Conservation (phyloP, 2,888 invertebrate genomes). For the Aethes cnicana region DNA sequence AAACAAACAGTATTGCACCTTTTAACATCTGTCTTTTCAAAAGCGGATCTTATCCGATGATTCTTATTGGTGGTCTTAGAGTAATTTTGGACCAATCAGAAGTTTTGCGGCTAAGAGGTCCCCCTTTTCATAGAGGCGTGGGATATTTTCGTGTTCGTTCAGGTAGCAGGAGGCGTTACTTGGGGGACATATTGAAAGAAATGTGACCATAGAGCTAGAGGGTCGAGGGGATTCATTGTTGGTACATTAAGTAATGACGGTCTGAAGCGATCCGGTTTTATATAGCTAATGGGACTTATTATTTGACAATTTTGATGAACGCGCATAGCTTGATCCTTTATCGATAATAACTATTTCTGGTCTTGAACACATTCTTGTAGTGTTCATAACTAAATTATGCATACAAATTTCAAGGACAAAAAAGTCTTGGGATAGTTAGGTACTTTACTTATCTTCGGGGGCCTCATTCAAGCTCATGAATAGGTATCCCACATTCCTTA, state of each 20-base stretch:
- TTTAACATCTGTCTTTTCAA: constrained; percentile 7
- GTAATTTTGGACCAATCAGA: constrained; percentile 19
- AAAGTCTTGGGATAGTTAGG: no score
- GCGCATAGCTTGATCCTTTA: no score
- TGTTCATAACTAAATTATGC: no score
- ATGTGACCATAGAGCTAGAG: not conserved
- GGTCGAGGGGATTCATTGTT: constrained; percentile 1
- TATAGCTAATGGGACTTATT: not conserved
- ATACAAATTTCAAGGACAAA: no score
- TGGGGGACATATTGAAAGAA: constrained; percentile 13
- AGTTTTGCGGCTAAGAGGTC: not conserved
- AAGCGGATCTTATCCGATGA: constrained; percentile 2
- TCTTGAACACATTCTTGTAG: no score
- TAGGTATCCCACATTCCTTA: no score
- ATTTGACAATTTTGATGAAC: no score
- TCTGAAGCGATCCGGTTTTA: not conserved
- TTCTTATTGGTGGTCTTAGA: constrained; percentile 13
- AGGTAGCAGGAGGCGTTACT: constrained; percentile 12
- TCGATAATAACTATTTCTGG: no score
- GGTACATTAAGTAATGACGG: not conserved
- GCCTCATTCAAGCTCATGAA: no score
- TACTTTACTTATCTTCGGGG: no score
- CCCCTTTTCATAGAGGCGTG: constrained; percentile 15
- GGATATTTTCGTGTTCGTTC: constrained; percentile 13
- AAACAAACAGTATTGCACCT: constrained; percentile 26